These are phyloP conservation scores for Cinclus mexicanus DNA, from an alignment of 2,113 vertebrate genomes.

Conservation along the genomic window DNA sequence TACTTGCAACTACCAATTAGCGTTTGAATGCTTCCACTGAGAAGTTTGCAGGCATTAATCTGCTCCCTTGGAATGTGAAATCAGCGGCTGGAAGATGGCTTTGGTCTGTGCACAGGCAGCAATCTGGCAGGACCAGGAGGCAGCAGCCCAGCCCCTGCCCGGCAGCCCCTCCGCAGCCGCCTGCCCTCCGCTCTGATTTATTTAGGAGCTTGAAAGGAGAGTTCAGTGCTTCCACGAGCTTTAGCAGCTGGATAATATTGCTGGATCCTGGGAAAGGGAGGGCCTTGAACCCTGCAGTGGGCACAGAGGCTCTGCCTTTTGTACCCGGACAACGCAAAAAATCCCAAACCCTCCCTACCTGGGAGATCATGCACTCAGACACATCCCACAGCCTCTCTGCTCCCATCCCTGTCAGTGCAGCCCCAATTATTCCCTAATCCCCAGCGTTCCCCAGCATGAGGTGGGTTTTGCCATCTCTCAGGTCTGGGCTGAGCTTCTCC, in stretches of 20 bases:
- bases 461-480: background rate
- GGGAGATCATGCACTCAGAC: background rate
- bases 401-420: background rate
- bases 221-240: background rate
- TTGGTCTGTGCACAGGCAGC: conserved; percentile 16
- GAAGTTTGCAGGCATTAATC: conserved; percentile 71
- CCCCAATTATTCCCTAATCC: background rate
- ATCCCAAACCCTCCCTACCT: background rate
- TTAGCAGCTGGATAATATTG: background rate
- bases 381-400: background rate
- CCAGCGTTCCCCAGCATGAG: too few species aligned
- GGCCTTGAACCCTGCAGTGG: background rate
- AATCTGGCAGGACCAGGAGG: background rate
- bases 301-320: background rate
- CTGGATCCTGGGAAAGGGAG: background rate
- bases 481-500: background rate
- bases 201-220: background rate
- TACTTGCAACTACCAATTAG: conserved; percentile 83
- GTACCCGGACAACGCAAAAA: background rate
- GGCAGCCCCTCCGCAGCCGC: background rate
- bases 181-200: background rate
- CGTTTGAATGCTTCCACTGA: conserved; percentile 76
- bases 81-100: conserved; percentile 54
- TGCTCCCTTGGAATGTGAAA: conserved; percentile 65
- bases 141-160: background rate